Conservation (phyloP, 2,113 vertebrate genomes). For the Cavia aperea region DNA sequence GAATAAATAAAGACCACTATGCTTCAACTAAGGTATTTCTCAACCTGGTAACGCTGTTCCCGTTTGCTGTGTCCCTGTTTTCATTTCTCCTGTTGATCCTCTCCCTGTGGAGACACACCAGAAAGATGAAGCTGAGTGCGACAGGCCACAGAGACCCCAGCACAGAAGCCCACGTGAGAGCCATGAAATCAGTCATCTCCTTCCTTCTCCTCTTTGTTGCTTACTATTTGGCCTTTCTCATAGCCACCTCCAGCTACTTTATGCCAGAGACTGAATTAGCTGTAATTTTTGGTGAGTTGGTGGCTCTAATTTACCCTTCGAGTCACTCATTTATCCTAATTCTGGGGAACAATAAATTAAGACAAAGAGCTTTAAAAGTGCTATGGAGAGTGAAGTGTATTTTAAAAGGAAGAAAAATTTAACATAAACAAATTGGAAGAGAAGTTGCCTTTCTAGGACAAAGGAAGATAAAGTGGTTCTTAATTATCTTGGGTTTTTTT, state of each 20-base stretch:
- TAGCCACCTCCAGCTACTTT: constrained; percentile 54
- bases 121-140: constrained; percentile 17
- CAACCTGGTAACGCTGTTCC: constrained; percentile 38
- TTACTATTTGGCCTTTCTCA: constrained; percentile 44
- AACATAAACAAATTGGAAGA: background rate
- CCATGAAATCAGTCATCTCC: constrained; percentile 57
- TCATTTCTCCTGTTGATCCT: constrained; percentile 51
- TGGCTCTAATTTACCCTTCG: constrained; percentile 60
- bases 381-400: constrained; percentile 27
- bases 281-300: constrained; percentile 45
- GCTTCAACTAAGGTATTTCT: background rate
- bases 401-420: constrained; percentile 28
- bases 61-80: constrained; percentile 29
- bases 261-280: constrained; percentile 54
- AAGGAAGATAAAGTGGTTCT: background rate
- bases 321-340: constrained; percentile 62
- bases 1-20: background rate
- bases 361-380: constrained; percentile 2
- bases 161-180: constrained; percentile 2
- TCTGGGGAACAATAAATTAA: constrained; percentile 59
- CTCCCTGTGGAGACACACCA: constrained; percentile 57
- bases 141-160: constrained; percentile 34
- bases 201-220: constrained; percentile 57
- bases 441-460: background rate
- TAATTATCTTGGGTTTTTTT: background rate